phyloP scores from a whole-genome alignment of 2,113 vertebrate species.

The Alligator sinensis region DNA sequence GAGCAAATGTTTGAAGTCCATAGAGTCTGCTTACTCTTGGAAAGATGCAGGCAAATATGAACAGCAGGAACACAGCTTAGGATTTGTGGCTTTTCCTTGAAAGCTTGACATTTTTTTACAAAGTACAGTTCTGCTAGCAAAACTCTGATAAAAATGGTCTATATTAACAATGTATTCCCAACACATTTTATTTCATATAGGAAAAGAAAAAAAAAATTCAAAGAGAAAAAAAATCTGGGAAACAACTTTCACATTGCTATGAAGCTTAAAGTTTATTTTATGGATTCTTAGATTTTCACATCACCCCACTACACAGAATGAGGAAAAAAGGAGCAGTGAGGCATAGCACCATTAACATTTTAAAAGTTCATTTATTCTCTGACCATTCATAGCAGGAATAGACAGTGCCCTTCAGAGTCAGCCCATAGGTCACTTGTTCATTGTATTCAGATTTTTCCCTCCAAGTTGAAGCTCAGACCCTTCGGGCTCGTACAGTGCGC shows the following conservation, averaged over 20 bases:
- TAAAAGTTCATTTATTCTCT: background rate
- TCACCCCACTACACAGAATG: background rate
- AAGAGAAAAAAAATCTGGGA: background rate
- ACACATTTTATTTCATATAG: background rate
- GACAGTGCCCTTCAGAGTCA: background rate
- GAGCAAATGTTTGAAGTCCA: background rate
- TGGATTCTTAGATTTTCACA: background rate
- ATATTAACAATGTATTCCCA: background rate
- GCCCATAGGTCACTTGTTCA: background rate
- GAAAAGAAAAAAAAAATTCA: background rate
- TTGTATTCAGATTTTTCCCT: background rate
- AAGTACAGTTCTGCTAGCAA: slow-evolving; percentile 7
- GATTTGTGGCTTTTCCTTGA: background rate
- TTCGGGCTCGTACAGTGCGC: background rate
- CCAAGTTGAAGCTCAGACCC: background rate
- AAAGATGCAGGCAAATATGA: background rate
- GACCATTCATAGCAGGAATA: background rate
- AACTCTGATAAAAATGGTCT: slow-evolving; percentile 1
- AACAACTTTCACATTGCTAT: background rate
- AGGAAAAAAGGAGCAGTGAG: background rate
- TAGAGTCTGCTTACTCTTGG: background rate
- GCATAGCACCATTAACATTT: background rate
- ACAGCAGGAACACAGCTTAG: background rate
- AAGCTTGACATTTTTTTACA: background rate
- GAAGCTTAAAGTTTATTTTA: background rate